Base-by-base conservation (phyloP, 2,113 vertebrate species). In the Ophthalmolycus amberensis region DNA sequence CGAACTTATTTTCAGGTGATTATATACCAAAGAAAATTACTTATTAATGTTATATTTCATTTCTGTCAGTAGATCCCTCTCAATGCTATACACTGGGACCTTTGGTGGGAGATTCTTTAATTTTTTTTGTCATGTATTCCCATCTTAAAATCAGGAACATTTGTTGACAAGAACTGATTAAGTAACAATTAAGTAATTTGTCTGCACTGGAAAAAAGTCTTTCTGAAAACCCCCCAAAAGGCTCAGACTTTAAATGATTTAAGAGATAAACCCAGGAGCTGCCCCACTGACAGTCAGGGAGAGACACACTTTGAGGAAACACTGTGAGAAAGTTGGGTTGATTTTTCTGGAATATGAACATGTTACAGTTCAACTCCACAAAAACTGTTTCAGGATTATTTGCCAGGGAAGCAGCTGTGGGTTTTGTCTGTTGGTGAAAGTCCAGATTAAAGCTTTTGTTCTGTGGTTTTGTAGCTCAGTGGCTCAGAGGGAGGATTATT, bases 391-490 rank as follows among this genome's bases (percentile, higher is more conserved):
- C 25, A 29, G 77, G 75, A 89, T 56, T 85, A 20, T 85, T 87
- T 88, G 62, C 75, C 85, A 86, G 75, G 0, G 52, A 79, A 72
- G 79, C 77, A 81, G 83, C 58, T 65, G 74, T 7, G 50, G 37
- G 54, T 84, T 88, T 79, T 72, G 65, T 87, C 59, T 71, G 0
- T 34, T 77, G 74, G 77, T 83, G 79, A 84, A 90, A 85, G 54
- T 81, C 37, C 75, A 84, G 86, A 90, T 85, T 84, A 85, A 82
- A 72, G 65, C 88, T 88, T 89, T 90, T 89, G 86, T 91, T 85
- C 25, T 66, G 14, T 8, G 65, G 59, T 73, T 84, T 87, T 67
- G 79, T 58, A 75, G 82, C 86, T 90, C 77, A 29, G 37, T 48
- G 65, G 71, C 71, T 40, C 56, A 27, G 80, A 40, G 84, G 75